phyloP scores from a whole-genome alignment of 2,113 vertebrate genomes.

The Chaenocephalus aceratus region DNA sequence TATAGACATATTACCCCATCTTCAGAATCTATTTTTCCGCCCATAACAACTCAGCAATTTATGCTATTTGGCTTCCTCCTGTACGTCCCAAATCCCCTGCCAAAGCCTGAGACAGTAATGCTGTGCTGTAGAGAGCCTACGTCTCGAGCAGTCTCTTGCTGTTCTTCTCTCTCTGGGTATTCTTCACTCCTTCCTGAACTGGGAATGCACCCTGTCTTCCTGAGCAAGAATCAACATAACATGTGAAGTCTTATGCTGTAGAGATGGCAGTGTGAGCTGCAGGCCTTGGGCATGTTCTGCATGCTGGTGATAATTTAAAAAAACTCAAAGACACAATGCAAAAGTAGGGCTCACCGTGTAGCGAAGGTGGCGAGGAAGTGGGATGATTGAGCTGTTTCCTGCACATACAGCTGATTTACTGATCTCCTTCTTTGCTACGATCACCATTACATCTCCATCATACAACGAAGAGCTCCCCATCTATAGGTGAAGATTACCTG shows the following conservation, averaged over 20 bases:
- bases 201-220: constrained; percentile 70
- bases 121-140: constrained; percentile 31
- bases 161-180: constrained; percentile 60
- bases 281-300: constrained; percentile 90
- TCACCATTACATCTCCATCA: constrained; percentile 52
- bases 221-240: constrained; percentile 70
- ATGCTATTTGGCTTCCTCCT: constrained; percentile 47
- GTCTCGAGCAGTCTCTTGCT: constrained; percentile 57
- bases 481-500: constrained; percentile 58
- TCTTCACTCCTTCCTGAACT: constrained; percentile 60
- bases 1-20: constrained; percentile 6
- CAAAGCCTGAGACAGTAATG: constrained; percentile 61
- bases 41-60: constrained; percentile 51
- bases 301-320: constrained; percentile 88
- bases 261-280: constrained; percentile 78
- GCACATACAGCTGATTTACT: constrained; percentile 55
- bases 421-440: constrained; percentile 25
- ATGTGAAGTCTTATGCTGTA: constrained; percentile 60
- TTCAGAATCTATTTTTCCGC: constrained; percentile 42
- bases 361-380: constrained; percentile 39
- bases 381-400: constrained; percentile 40
- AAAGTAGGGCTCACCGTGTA: constrained; percentile 50
- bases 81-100: constrained; percentile 44
- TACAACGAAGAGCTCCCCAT: constrained; percentile 30
- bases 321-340: constrained; percentile 81